Percentiles rank a stretch among this genome's conserved stretches.
Conservation (phyloP, 2,797 vertebrate species). For the Micropoecilia bifurca region DNA sequence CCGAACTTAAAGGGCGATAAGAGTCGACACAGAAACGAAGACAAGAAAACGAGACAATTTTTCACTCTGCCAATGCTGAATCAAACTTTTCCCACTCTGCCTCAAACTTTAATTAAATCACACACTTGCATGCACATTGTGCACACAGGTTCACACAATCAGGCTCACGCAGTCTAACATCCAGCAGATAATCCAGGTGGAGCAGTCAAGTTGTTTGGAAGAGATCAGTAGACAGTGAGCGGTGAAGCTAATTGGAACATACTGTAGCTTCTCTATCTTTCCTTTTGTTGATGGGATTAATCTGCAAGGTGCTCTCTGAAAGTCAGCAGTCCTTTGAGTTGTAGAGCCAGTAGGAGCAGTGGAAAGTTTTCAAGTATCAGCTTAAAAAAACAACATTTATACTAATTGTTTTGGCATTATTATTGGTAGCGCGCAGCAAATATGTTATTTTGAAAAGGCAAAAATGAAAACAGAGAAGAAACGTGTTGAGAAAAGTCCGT, state of each 20-base stretch:
- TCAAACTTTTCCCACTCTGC: slow-evolving; percentile 75
- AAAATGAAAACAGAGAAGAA: not conserved
- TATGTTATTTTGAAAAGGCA: not conserved
- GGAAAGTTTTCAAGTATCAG: slow-evolving; percentile 36
- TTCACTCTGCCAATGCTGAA: slow-evolving; percentile 76
- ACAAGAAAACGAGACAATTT: slow-evolving; percentile 80
- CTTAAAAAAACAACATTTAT: slow-evolving; percentile 16
- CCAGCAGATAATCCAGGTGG: slow-evolving; percentile 70
- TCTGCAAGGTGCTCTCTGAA: slow-evolving; percentile 49
- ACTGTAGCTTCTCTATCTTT: slow-evolving; percentile 50
- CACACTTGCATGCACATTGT: slow-evolving; percentile 71
- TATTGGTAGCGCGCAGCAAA: not conserved
- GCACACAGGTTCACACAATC: slow-evolving; percentile 47
- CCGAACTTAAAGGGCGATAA: slow-evolving; percentile 78
- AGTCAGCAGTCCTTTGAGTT: slow-evolving; percentile 54
- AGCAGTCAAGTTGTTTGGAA: slow-evolving; percentile 67
- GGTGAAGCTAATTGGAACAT: slow-evolving; percentile 52
- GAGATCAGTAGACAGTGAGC: slow-evolving; percentile 64
- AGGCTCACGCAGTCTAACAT: slow-evolving; percentile 26
- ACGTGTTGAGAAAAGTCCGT: not conserved
- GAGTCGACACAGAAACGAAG: slow-evolving; percentile 75
- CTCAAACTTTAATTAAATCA: slow-evolving; percentile 83
- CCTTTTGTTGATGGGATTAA: slow-evolving; percentile 68
- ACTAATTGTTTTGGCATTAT: not conserved
- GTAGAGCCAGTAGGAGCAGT: slow-evolving; percentile 23